phyloP scores from a whole-genome alignment of 1,140 invertebrate genomes.

The Tetramorium alpestre region DNA sequence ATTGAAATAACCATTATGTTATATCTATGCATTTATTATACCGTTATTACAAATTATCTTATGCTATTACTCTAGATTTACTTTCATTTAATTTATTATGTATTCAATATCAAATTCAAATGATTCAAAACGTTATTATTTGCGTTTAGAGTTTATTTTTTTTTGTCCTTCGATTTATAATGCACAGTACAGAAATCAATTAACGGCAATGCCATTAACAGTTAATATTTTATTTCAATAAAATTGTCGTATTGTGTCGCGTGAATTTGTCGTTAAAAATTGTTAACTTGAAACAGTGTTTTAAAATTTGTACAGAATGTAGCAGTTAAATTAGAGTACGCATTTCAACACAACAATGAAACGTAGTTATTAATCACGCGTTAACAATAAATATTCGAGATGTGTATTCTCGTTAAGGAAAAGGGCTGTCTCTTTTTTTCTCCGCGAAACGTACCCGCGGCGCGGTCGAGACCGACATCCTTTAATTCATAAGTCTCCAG shows the following conservation, averaged over 20 bases:
- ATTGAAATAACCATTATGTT: conserved; percentile 6
- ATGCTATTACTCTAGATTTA: not conserved
- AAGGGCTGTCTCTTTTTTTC: not conserved
- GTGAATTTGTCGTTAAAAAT: not conserved
- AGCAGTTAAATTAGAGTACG: not conserved
- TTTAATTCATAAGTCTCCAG: conserved; percentile 61
- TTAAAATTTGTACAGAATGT: not conserved
- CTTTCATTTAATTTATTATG: not conserved
- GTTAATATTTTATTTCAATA: not conserved
- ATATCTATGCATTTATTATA: not conserved
- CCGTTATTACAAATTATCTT: not conserved
- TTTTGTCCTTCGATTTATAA: not conserved
- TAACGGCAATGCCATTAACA: not conserved
- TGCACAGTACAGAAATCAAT: not conserved
- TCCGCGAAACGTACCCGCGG: not conserved
- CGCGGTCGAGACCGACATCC: conserved; percentile 33
- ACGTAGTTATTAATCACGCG: not conserved
- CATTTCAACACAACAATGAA: not conserved
- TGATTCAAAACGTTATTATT: not conserved
- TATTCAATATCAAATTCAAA: not conserved
- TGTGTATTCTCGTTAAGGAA: conserved; percentile 32
- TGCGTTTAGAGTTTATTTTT: not conserved
- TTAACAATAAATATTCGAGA: conserved; percentile 28
- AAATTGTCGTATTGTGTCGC: not conserved
- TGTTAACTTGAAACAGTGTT: not conserved